Conservation (phyloP, 2,113 vertebrate genomes). For the Lanius collurio region DNA sequence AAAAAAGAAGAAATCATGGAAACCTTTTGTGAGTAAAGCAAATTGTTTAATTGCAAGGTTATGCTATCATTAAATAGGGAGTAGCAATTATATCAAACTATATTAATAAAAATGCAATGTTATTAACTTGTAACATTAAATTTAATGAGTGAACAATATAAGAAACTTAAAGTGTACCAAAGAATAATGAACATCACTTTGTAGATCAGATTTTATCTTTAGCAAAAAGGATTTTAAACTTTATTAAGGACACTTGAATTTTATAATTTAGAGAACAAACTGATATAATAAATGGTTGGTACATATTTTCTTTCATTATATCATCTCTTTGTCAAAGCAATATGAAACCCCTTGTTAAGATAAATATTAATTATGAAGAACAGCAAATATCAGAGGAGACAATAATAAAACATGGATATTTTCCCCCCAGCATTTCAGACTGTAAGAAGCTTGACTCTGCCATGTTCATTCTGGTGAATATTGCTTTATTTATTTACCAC, state of each 20-base stretch:
- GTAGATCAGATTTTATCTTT: not conserved
- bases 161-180: not conserved
- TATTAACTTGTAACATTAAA: conserved; percentile 21
- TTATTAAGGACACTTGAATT: not conserved
- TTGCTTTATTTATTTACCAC: not conserved
- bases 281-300: not conserved
- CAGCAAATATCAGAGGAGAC: not conserved
- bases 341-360: not conserved
- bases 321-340: not conserved
- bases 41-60: conserved; percentile 18
- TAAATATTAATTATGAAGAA: not conserved
- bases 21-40: not conserved
- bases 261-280: not conserved
- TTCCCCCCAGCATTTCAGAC: not conserved
- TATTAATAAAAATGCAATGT: not conserved
- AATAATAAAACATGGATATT: not conserved
- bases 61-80: not conserved
- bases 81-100: not conserved
- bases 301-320: not conserved
- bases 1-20: not conserved
- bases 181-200: not conserved
- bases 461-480: not conserved
- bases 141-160: not conserved
- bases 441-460: not conserved
- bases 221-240: not conserved